Conservation (phyloP, 2,113 vertebrate genomes). For the Regulus satrapa region DNA sequence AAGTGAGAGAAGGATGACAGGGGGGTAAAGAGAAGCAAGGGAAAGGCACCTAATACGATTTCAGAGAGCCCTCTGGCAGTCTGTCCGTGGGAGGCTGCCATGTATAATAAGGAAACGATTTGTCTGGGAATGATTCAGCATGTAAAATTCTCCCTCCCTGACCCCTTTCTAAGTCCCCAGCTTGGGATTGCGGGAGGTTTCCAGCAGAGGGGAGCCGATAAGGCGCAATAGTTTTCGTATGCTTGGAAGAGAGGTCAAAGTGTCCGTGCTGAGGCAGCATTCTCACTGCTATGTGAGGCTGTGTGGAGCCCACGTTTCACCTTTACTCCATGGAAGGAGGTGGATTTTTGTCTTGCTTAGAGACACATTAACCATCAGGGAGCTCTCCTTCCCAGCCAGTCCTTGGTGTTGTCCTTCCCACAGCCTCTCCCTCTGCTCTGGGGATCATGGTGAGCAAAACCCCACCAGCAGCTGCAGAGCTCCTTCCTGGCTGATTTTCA, state of each 20-base stretch:
- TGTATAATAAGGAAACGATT: conserved; percentile 60
- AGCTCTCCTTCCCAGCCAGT: neutral
- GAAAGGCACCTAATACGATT: conserved; percentile 38
- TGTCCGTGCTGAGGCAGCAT: neutral
- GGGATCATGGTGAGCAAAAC: neutral
- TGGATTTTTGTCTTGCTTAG: neutral
- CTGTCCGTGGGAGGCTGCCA: conserved; percentile 53
- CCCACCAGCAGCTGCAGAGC: neutral
- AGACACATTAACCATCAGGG: neutral
- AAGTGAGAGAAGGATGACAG: neutral
- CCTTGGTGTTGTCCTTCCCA: neutral
- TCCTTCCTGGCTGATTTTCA: neutral
- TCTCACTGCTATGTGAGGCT: neutral
- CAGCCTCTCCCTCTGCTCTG: neutral
- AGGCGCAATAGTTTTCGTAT: neutral
- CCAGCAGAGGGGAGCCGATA: neutral
- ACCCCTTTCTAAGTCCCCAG: conserved; percentile 15
- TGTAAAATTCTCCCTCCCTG: conserved; percentile 18
- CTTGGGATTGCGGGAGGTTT: neutral
- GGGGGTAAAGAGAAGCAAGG: neutral
- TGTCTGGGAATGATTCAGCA: conserved; percentile 52
- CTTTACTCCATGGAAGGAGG: neutral
- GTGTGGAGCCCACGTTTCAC: neutral
- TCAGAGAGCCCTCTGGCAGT: conserved; percentile 47
- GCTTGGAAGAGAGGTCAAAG: neutral